Base-by-base conservation (phyloP, 2,113 vertebrate species). In the Mus musculus region DNA sequence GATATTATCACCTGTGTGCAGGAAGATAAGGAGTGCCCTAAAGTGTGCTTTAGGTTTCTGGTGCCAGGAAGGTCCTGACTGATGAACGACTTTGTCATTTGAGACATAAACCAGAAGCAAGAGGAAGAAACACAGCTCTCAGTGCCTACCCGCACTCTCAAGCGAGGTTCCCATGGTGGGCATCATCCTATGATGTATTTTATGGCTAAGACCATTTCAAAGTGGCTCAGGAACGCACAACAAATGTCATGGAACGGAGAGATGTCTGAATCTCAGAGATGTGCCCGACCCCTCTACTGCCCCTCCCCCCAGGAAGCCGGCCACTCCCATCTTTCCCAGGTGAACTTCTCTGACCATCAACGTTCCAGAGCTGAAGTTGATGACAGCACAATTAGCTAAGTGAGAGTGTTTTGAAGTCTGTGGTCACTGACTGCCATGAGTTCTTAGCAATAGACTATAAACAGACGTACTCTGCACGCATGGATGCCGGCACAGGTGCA, bases 301-400 rank as follows among this genome's bases (percentile, higher is more conserved):
- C 20, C 11, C 54, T 54, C 75, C 26, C 54, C 10, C 46, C 5
- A 1, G 63, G 80, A 88, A 82, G 10, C 16, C 16, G 2, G 10
- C 17, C 75, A 9, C 22, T 30, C 46, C 1, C 11, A 39, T 14
- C 63, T 61, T 73, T 33, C 33, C 49, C 49, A 56, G 33, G 56
- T 52, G 88, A 54, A 61, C 28, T 26, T 76, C 86, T 61, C 87
- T 88, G 87, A 88, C 54, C 49, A 77, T 75, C 92, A 69, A 52
- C 14, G 17, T 80, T 84, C 71, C 59, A 85, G 76, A 93, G 93
- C 56, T 88, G 82, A 95, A 94, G 61, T 63, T 24, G 42, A 67
- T 71, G 61, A 63, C 71, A 85, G 49, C 20, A 93, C 77, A 73
- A 54, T 63, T 76, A 90, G 69, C 80, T 61, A 90, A 91, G 73